These are phyloP conservation scores for Xyrauchen texanus DNA, from an alignment of 2,113 vertebrate species.

Conservation along the genomic window DNA sequence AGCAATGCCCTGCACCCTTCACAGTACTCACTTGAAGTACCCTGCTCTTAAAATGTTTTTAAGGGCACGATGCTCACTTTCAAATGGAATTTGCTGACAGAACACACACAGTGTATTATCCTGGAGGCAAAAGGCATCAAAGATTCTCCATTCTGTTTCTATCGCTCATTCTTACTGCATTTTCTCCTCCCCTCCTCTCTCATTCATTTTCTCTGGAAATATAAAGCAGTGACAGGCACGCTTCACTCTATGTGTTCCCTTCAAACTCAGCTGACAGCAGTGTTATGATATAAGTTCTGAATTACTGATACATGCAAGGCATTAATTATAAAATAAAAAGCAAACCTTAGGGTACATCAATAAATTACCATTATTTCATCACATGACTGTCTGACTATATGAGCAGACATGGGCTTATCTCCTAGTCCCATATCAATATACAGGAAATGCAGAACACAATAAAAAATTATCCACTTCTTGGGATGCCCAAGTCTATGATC, in stretches of 20 bases:
- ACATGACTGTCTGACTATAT: constrained; percentile 21
- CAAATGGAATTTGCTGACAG: too few species aligned
- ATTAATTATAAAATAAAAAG: constrained; percentile 31
- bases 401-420: not conserved
- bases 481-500: constrained; percentile 7
- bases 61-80: too few species aligned
- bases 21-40: too few species aligned
- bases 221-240: not conserved
- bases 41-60: too few species aligned
- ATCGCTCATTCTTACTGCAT: not conserved
- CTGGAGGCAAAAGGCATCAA: constrained; percentile 40
- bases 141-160: constrained; percentile 15
- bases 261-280: not conserved
- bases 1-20: too few species aligned
- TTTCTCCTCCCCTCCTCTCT: not conserved
- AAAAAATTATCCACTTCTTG: constrained; percentile 34
- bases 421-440: constrained; percentile 37
- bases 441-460: constrained; percentile 23
- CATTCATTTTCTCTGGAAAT: not conserved
- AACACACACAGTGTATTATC: constrained; percentile 31
- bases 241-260: not conserved
- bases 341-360: constrained; percentile 28
- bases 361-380: constrained; percentile 35
- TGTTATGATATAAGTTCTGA: not conserved
- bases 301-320: constrained; percentile 6